phyloP scores from a whole-genome alignment of 2,888 invertebrate genomes.

The Adelognathus sp. region DNA sequence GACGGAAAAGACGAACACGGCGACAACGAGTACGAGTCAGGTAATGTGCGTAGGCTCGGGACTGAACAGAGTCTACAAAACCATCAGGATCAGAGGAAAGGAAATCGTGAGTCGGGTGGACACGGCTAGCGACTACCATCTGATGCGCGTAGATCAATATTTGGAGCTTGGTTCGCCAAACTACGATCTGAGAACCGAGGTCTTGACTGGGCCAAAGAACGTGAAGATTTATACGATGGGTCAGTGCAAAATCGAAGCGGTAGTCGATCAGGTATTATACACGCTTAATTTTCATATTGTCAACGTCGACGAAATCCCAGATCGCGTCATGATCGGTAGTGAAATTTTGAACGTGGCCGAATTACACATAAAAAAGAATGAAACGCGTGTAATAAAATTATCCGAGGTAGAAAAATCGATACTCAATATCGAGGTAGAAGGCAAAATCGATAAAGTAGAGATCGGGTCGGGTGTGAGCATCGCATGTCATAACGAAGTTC shows the following conservation, averaged over 20 bases:
- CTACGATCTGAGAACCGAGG: not conserved
- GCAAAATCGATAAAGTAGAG: not conserved
- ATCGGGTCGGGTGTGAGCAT: not conserved
- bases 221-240: slow-evolving; percentile 4
- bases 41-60: slow-evolving; percentile 1
- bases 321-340: not conserved
- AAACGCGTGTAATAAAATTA: not conserved
- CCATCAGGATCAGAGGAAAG: not conserved
- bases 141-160: slow-evolving; percentile 7
- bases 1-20: not conserved
- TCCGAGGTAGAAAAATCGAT: not conserved
- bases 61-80: slow-evolving; percentile 11
- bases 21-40: not conserved
- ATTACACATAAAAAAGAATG: not conserved
- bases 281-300: not conserved
- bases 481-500: not conserved
- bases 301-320: not conserved
- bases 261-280: not conserved
- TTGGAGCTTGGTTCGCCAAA: slow-evolving; percentile 12
- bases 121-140: slow-evolving; percentile 27
- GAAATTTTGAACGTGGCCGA: slow-evolving; percentile 12
- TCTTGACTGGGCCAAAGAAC: not conserved
- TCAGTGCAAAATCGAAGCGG: slow-evolving; percentile 1
- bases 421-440: not conserved
- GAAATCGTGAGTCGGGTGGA: slow-evolving; percentile 3